Conservation (phyloP, 2,113 vertebrate genomes). For the Paralichthys olivaceus region DNA sequence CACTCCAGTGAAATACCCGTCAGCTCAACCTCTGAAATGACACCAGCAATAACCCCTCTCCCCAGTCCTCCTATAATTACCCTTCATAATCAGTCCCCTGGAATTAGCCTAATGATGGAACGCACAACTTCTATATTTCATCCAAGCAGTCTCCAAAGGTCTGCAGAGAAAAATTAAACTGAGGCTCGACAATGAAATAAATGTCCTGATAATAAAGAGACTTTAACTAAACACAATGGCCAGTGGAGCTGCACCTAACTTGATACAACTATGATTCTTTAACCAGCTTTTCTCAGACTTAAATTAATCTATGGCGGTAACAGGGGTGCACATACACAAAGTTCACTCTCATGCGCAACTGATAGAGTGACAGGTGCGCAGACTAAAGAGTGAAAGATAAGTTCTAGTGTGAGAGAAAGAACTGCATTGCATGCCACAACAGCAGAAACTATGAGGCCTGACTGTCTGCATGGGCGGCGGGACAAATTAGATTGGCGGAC, state of each 20-base stretch:
- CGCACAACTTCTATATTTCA: slow-evolving; percentile 35
- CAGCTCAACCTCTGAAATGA: slow-evolving; percentile 59
- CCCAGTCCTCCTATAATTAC: slow-evolving; percentile 57
- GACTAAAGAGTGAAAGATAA: too few species aligned
- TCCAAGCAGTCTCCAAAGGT: slow-evolving; percentile 42
- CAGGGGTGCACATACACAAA: too few species aligned
- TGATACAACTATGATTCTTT: slow-evolving; percentile 33
- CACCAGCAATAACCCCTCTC: slow-evolving; percentile 57
- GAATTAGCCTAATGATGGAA: slow-evolving; percentile 60
- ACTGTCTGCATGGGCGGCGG: too few species aligned
- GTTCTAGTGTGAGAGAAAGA: too few species aligned
- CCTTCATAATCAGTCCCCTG: slow-evolving; percentile 56
- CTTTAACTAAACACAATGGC: slow-evolving; percentile 1
- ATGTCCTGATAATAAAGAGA: slow-evolving; percentile 13
- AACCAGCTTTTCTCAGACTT: too few species aligned
- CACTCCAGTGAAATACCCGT: slow-evolving; percentile 53
- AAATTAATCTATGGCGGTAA: too few species aligned
- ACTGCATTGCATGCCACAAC: too few species aligned
- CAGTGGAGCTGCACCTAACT: neutral
- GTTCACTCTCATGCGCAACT: too few species aligned
- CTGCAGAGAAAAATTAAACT: neutral
- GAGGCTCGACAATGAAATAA: slow-evolving; percentile 10
- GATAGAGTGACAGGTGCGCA: too few species aligned
- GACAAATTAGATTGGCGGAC: neutral
- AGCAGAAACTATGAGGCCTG: too few species aligned